These are phyloP conservation scores for Meganola albula DNA, from an alignment of 2,888 invertebrate species.

Conservation along the genomic window DNA sequence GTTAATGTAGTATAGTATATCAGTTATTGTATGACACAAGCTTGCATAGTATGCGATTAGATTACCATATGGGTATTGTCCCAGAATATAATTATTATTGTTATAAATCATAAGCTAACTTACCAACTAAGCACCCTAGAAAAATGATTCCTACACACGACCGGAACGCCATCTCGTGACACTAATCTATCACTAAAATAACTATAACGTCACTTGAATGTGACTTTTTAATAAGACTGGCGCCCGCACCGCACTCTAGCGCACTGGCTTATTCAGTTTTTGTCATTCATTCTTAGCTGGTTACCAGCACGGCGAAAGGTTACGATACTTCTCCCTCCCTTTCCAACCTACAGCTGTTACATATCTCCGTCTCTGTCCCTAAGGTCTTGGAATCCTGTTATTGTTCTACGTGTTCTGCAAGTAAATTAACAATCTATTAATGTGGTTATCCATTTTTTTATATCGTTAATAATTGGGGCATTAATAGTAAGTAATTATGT, in stretches of 20 bases:
- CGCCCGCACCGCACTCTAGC: constrained; percentile 62
- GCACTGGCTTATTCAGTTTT: constrained; percentile 70
- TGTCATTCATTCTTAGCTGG: constrained; percentile 64
- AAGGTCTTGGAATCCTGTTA: constrained; percentile 61
- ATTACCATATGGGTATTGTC: no score
- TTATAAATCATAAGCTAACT: constrained; percentile 28
- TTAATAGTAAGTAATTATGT: constrained; percentile 7
- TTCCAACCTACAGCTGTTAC: constrained; percentile 29
- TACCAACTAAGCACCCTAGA: constrained; percentile 61
- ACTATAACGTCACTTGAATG: constrained; percentile 53
- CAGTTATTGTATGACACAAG: no score
- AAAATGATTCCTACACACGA: constrained; percentile 51
- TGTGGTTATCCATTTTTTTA: constrained; percentile 28
- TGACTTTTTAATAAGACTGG: constrained; percentile 51
- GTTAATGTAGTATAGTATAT: no score
- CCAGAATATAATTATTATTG: no score
- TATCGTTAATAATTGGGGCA: not conserved
- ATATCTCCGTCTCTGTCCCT: constrained; percentile 39
- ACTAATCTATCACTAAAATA: constrained; percentile 46
- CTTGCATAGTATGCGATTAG: no score
- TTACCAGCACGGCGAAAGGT: constrained; percentile 65
- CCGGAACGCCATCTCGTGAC: constrained; percentile 63
- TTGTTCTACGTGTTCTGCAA: constrained; percentile 65
- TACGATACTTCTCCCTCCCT: constrained; percentile 46
- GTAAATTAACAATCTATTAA: constrained; percentile 46